Conservation (phyloP, 1,140 invertebrate species). For the Drosophila fuyamai region DNA sequence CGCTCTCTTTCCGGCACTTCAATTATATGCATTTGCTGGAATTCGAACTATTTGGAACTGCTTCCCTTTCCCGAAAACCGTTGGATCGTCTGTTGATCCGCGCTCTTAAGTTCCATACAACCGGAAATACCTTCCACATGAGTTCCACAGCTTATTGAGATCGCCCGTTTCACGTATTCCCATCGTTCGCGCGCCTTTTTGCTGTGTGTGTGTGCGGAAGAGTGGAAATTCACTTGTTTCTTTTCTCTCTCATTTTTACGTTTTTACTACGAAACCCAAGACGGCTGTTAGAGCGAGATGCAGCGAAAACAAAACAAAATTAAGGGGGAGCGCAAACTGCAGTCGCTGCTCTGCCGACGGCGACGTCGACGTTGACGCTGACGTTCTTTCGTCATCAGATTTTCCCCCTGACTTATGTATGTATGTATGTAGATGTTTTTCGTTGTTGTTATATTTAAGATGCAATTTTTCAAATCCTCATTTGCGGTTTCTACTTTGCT, state of each 20-base stretch:
- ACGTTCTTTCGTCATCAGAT: constrained; percentile 56
- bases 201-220: neutral
- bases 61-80: neutral
- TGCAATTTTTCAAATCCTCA: neutral
- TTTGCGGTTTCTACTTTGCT: no score
- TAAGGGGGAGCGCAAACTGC: constrained; percentile 42
- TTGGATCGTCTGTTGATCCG: constrained; percentile 24
- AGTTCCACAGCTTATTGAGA: constrained; percentile 35
- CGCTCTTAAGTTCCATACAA: constrained; percentile 21
- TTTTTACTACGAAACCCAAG: constrained; percentile 70
- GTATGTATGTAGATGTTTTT: neutral
- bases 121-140: constrained; percentile 4
- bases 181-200: constrained; percentile 67
- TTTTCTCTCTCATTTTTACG: constrained; percentile 66
- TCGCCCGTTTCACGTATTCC: constrained; percentile 38
- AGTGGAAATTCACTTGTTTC: constrained; percentile 73
- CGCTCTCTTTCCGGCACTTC: neutral
- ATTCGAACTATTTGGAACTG: constrained; percentile 39
- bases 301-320: constrained; percentile 77
- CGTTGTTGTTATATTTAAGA: constrained; percentile 3
- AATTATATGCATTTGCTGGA: constrained; percentile 39
- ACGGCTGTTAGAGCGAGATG: constrained; percentile 46
- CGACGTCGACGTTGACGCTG: constrained; percentile 1
- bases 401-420: constrained; percentile 19
- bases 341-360: constrained; percentile 10